Evolutionary conservation across 2,113 vertebrate genomes (phyloP).

Genomic region (Crotophaga sulcirostris): DNA sequence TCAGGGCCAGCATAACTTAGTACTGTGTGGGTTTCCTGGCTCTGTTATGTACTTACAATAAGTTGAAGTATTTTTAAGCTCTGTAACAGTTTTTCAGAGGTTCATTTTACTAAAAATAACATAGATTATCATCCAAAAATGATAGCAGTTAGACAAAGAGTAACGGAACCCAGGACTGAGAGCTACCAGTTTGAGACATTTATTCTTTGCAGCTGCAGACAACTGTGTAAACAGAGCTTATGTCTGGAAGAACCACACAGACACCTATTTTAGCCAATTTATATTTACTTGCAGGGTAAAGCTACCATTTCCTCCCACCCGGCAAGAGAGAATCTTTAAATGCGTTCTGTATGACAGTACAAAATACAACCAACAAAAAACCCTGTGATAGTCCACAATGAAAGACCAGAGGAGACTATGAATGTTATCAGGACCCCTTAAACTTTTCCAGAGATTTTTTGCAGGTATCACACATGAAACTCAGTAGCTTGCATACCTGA

Average conservation of each 20-base stretch:
- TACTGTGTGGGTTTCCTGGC: neutral
- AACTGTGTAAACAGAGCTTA: conserved; percentile 11
- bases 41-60: neutral
- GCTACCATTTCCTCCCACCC: neutral
- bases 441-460: neutral
- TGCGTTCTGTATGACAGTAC: neutral
- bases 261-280: conserved; percentile 5
- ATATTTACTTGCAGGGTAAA: neutral
- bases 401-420: neutral
- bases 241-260: neutral
- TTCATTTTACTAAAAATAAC: neutral
- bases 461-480: neutral
- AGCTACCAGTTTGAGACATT: neutral
- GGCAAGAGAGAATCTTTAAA: neutral
- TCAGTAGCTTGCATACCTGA: neutral
- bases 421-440: neutral
- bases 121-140: neutral
- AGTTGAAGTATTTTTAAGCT: neutral
- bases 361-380: neutral
- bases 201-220: neutral
- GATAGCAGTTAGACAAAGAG: neutral
- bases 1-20: neutral
- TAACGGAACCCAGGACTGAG: neutral
- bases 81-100: neutral
- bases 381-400: neutral